A percentile compares a stretch with the other conserved stretches of the same genome.
Conservation (phyloP, 2,888 invertebrate genomes). For the Drosophila merina region DNA sequence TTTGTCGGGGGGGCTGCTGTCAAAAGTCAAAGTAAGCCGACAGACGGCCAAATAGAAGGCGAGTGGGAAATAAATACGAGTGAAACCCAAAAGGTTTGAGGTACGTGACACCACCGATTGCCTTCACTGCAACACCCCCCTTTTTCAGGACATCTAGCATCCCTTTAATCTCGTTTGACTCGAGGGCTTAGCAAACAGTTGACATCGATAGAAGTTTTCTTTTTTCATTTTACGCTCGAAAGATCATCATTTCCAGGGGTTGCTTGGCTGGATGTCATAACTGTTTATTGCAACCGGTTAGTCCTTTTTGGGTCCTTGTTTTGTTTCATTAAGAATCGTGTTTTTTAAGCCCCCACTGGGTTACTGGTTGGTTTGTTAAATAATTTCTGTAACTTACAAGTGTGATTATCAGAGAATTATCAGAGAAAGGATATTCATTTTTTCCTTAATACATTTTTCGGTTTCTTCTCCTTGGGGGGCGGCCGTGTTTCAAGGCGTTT, state of each 20-base stretch:
- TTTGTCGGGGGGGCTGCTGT: conserved; percentile 56
- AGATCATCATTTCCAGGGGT: conserved; percentile 43
- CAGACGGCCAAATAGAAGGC: conserved; percentile 44
- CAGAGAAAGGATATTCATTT: conserved; percentile 3
- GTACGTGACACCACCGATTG: conserved; percentile 43
- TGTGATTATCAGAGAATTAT: background rate
- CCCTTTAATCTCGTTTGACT: conserved; percentile 66
- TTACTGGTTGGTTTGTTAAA: background rate
- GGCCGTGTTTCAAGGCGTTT: conserved; percentile 55
- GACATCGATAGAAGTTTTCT: conserved; percentile 59
- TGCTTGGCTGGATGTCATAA: conserved; percentile 17
- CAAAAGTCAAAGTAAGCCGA: conserved; percentile 76
- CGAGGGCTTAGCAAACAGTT: conserved; percentile 57
- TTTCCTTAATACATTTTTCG: conserved; percentile 61
- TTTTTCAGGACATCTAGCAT: conserved; percentile 25
- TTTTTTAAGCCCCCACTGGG: background rate
- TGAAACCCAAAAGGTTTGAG: conserved; percentile 39
- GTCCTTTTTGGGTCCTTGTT: conserved; percentile 15
- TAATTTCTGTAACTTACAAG: background rate
- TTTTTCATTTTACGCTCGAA: conserved; percentile 44
- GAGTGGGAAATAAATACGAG: conserved; percentile 29
- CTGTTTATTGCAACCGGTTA: conserved; percentile 39
- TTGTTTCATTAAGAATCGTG: conserved; percentile 3
- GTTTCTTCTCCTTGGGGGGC: conserved; percentile 10
- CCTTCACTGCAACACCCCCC: conserved; percentile 17